A percentile compares a stretch with the other conserved stretches of the same genome.
Evolutionary conservation across 2,888 invertebrate genomes (phyloP).

Genomic region (Crepidodera aurea): DNA sequence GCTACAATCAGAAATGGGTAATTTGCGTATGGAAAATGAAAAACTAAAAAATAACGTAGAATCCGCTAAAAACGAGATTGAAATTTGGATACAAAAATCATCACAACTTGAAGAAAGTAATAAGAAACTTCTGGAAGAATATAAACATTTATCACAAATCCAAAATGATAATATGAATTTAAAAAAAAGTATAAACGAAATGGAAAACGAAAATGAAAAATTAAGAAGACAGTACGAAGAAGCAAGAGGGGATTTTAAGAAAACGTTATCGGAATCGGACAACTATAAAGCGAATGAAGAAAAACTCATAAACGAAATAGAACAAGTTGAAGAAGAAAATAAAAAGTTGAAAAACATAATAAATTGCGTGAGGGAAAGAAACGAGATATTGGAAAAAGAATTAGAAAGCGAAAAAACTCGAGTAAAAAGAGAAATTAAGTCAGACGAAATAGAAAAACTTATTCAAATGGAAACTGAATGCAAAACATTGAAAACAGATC

Average conservation of each 20-base stretch:
- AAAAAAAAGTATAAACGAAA: slow-evolving; percentile 21
- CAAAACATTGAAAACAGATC: slow-evolving; percentile 38
- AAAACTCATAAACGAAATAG: slow-evolving; percentile 39
- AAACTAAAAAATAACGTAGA: slow-evolving; percentile 35
- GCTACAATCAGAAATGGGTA: slow-evolving; percentile 22
- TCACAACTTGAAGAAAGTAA: slow-evolving; percentile 37
- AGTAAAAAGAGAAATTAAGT: too few relatives aligned
- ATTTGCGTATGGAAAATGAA: slow-evolving; percentile 20
- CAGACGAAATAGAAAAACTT: too few relatives aligned
- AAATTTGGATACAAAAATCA: slow-evolving; percentile 24
- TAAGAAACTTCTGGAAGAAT: slow-evolving; percentile 39
- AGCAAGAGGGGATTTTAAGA: slow-evolving; percentile 41
- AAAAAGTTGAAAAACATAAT: slow-evolving; percentile 45
- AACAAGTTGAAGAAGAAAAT: slow-evolving; percentile 44
- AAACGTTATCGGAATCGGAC: slow-evolving; percentile 34
- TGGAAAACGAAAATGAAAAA: slow-evolving; percentile 32
- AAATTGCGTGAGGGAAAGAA: too few relatives aligned
- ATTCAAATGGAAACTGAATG: slow-evolving; percentile 38
- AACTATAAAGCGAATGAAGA: slow-evolving; percentile 39
- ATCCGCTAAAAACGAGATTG: slow-evolving; percentile 15
- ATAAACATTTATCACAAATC: slow-evolving; percentile 15
- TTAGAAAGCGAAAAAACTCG: slow-evolving; percentile 32
- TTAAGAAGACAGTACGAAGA: slow-evolving; percentile 38
- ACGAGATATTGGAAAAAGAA: too few relatives aligned
- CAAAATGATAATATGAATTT: slow-evolving; percentile 32